Conservation (phyloP, 1,140 invertebrate genomes). For the Neotoxoptera formosana region DNA sequence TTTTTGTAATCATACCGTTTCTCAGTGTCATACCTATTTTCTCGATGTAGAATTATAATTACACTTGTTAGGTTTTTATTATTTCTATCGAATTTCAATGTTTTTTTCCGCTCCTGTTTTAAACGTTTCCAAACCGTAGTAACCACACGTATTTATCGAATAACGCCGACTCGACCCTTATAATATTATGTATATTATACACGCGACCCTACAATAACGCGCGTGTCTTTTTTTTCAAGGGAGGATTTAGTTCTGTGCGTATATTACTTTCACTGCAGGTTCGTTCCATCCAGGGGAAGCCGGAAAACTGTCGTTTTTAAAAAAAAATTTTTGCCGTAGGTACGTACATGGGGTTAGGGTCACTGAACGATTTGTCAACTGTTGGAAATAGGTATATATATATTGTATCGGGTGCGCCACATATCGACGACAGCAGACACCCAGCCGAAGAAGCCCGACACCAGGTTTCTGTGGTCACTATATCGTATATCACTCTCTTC, state of each 20-base stretch:
- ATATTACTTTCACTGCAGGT: conserved; percentile 27
- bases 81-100: conserved; percentile 12
- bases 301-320: background rate
- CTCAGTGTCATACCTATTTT: background rate
- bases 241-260: background rate
- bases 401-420: conserved; percentile 37
- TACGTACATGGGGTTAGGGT: background rate
- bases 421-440: background rate
- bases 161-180: background rate
- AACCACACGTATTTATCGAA: conserved; percentile 12
- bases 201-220: background rate
- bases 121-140: background rate
- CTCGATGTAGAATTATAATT: background rate
- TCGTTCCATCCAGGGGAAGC: background rate
- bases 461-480: conserved; percentile 31
- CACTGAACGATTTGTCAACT: conserved; percentile 50
- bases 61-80: conserved; percentile 21
- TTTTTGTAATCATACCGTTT: background rate
- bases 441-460: conserved; percentile 19
- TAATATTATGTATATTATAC: background rate
- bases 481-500: conserved; percentile 32
- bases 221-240: background rate
- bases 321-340: background rate
- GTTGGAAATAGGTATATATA: background rate
- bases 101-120: background rate